Evolutionary conservation across 2,888 invertebrate genomes (phyloP).

Genomic region (Drosophila meridionalis): DNA sequence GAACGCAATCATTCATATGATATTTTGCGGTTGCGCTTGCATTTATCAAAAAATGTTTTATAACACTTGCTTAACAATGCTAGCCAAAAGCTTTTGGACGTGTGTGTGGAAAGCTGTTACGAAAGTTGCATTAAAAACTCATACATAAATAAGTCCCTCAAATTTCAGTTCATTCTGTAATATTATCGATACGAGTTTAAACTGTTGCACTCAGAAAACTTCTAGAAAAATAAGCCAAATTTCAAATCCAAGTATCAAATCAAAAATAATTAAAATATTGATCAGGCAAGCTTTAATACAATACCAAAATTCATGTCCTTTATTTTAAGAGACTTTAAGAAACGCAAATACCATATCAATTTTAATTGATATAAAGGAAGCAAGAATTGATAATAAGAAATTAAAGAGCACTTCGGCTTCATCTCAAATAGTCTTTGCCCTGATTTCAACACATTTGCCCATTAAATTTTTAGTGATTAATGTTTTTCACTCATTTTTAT

Average conservation of each 20-base stretch:
- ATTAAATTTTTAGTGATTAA: slow-evolving; percentile 56
- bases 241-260: too few relatives aligned
- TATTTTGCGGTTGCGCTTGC: slow-evolving; percentile 76
- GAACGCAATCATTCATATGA: slow-evolving; percentile 79
- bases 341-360: background rate
- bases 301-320: too few relatives aligned
- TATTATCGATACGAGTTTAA: background rate
- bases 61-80: slow-evolving; percentile 71
- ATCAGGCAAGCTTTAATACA: too few relatives aligned
- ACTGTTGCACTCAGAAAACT: too few relatives aligned
- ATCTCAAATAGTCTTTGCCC: background rate
- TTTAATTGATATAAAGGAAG: background rate
- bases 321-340: too few relatives aligned
- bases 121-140: background rate
- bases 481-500: slow-evolving; percentile 45
- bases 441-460: background rate
- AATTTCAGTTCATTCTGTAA: background rate
- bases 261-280: too few relatives aligned
- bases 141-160: background rate
- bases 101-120: slow-evolving; percentile 1
- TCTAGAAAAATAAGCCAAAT: too few relatives aligned
- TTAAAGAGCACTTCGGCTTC: background rate
- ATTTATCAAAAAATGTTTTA: slow-evolving; percentile 79
- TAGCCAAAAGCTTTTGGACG: slow-evolving; percentile 4
- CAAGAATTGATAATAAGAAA: background rate